Percentiles rank a stretch among this genome's conserved stretches.
phyloP scores from a whole-genome alignment of 2,797 vertebrate species.

The Alosa sapidissima region DNA sequence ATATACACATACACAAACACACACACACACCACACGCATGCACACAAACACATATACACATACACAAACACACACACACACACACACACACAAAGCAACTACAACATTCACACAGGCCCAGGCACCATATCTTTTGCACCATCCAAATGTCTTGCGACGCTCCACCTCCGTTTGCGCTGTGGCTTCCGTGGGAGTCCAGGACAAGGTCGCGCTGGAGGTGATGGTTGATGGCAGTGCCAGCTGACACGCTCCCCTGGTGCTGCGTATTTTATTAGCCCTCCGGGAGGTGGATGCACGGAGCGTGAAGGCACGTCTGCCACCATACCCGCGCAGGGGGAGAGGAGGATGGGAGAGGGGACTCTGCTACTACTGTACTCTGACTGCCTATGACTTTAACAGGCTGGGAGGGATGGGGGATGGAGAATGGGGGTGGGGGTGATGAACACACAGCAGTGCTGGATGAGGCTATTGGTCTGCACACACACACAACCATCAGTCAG shows the following conservation, averaged over 20 bases:
- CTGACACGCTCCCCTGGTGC: constrained; percentile 7
- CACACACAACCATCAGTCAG: neutral
- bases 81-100: too few relatives aligned
- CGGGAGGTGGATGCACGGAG: neutral
- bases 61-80: neutral
- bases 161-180: neutral
- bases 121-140: neutral
- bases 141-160: neutral
- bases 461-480: neutral
- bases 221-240: constrained; percentile 1
- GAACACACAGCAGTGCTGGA: neutral
- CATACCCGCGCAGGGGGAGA: neutral
- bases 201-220: constrained; percentile 15
- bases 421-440: neutral
- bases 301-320: neutral
- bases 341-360: neutral
- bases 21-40: too few relatives aligned
- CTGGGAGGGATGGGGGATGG: neutral
- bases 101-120: neutral
- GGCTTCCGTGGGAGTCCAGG: neutral
- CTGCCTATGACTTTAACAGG: neutral
- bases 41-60: neutral
- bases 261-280: neutral
- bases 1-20: neutral
- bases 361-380: neutral